Percentiles rank a stretch among this genome's conserved stretches.
Evolutionary conservation across 2,797 vertebrate genomes (phyloP).

Genomic region (Chromis chromis): DNA sequence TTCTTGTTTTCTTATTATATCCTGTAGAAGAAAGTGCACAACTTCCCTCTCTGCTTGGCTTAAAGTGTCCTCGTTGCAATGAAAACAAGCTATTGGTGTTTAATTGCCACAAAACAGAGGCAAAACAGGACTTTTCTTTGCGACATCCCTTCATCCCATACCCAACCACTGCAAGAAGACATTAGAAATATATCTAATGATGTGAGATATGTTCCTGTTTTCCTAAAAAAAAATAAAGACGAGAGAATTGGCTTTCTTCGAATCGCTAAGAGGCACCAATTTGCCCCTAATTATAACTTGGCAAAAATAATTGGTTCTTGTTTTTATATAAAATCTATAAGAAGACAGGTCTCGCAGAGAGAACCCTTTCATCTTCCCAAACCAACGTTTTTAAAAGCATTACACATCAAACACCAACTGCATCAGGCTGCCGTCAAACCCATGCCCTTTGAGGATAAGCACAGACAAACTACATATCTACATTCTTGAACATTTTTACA

Average conservation of each 20-base stretch:
- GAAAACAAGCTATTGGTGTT: background rate
- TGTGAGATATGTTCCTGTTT: background rate
- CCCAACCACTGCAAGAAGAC: background rate
- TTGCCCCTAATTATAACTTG: slow-evolving; percentile 22
- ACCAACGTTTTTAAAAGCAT: slow-evolving; percentile 16
- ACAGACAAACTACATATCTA: background rate
- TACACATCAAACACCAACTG: slow-evolving; percentile 10
- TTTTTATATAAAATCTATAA: slow-evolving; percentile 31
- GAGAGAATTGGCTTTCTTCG: background rate
- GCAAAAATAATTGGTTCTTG: slow-evolving; percentile 14
- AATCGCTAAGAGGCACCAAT: background rate
- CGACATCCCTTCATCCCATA: background rate
- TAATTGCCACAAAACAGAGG: background rate
- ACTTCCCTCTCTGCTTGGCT: background rate
- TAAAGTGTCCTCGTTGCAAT: background rate
- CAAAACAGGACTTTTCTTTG: too few relatives aligned
- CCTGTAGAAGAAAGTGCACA: background rate
- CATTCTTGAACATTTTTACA: background rate
- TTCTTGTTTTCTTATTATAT: background rate
- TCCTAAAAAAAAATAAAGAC: too few relatives aligned
- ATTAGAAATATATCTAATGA: background rate
- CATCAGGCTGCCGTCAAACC: slow-evolving; percentile 25
- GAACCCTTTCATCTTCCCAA: slow-evolving; percentile 31
- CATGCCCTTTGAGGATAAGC: slow-evolving; percentile 16
- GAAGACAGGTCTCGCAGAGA: slow-evolving; percentile 15